Percentiles rank a stretch among this genome's conserved stretches.
Conservation (phyloP, 2,113 vertebrate species). For the Pelodiscus sinensis region DNA sequence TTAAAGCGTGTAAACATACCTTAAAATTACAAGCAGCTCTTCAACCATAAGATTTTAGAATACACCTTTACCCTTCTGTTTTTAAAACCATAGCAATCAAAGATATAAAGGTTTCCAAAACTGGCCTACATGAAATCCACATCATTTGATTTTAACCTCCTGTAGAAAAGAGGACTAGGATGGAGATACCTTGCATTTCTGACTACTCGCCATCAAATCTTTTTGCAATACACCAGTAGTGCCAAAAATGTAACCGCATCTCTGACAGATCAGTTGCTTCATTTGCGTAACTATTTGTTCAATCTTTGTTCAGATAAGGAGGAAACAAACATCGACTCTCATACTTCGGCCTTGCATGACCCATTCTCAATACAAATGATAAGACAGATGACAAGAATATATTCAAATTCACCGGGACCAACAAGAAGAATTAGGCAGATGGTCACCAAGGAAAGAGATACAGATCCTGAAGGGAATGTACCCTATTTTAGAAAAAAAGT, state of each 20-base stretch:
- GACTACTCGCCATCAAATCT: neutral
- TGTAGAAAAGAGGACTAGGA: neutral
- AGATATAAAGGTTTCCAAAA: slow-evolving; percentile 44
- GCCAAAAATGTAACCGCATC: neutral
- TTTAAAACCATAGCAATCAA: neutral
- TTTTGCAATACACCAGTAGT: neutral
- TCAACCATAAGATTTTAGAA: neutral
- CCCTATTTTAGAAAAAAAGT: slow-evolving; percentile 4
- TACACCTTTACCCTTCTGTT: too few relatives aligned
- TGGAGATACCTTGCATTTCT: neutral
- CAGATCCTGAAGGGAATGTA: neutral
- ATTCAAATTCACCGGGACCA: slow-evolving; percentile 8
- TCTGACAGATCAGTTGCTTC: neutral
- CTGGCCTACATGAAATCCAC: neutral
- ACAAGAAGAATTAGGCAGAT: neutral
- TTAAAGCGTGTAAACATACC: slow-evolving; percentile 12
- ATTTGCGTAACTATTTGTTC: neutral
- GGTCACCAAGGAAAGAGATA: neutral
- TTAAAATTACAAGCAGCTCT: slow-evolving; percentile 5
- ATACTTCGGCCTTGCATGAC: neutral
- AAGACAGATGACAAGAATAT: neutral
- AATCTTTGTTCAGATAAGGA: neutral
- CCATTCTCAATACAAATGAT: neutral
- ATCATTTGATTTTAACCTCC: slow-evolving; percentile 13
- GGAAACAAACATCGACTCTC: neutral